Base-by-base conservation (phyloP, 2,797 vertebrate species). In the Sciurus vulgaris region DNA sequence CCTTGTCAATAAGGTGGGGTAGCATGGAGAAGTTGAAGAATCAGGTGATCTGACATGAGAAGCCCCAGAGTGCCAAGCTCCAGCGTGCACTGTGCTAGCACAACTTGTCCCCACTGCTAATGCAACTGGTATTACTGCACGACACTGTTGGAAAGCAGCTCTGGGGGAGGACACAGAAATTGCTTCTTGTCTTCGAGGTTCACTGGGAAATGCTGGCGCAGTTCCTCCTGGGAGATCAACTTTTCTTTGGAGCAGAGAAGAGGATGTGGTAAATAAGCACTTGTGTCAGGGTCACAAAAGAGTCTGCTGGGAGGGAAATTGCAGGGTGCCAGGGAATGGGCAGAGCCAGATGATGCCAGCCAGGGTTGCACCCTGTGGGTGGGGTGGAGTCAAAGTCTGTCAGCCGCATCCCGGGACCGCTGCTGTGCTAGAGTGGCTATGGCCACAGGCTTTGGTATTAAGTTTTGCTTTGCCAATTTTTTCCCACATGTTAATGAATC, bases 211-310 rank as follows among this genome's bases (percentile, higher is more conserved):
- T 51, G 91, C 54, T 93, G 96, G 95, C 95, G 79, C 3, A 0
- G 14, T 81, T 93, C 86, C 70, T 86, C 89, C 77, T 51, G 7
- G 10, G 86, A 82, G 82, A 82, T 26, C 79, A 95, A 78, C 82
- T 89, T 91, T 76, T 63, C 73, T 93, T 69, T 33, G 59, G 81
- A 88, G 59, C 41, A 2, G 15, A 88, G 84, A 74, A 47, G 82
- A 17, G 56, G 82, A 91, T 63, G 89, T 47, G 90, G 38, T 73
- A 97, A 97, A 97, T 97, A 93, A 97, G 84, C 89, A 93, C 93
- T 94, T 97, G 96, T 95, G 96, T 91, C 51, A 3, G 89, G 91
- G 85, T 87, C 96, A 97, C 96, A 97, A 84, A 93, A 92, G 89
- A 85, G 61, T 91, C 83, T 72, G 81, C 38, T 0, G 9, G 77